Conservation (phyloP, 2,888 invertebrate species). For the Abscondita cerata region DNA sequence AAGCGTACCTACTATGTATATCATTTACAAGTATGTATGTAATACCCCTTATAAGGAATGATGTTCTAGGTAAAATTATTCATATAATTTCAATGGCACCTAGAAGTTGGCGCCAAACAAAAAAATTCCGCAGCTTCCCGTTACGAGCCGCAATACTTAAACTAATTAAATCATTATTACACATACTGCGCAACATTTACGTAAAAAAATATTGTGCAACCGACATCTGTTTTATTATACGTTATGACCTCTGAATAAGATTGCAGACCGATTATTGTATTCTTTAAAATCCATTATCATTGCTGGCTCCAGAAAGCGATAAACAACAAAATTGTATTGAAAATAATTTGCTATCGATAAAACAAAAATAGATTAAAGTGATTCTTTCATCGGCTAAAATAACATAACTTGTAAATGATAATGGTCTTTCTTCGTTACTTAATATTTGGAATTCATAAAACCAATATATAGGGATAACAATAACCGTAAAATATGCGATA, state of each 20-base stretch:
- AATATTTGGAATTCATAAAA: slow-evolving; percentile 15
- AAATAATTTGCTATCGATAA: slow-evolving; percentile 26
- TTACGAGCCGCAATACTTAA: neutral
- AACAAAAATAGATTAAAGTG: slow-evolving; percentile 27
- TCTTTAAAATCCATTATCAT: slow-evolving; percentile 23
- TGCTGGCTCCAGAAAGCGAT: slow-evolving; percentile 19
- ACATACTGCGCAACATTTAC: slow-evolving; percentile 14
- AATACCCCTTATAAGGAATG: neutral
- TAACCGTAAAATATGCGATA: neutral
- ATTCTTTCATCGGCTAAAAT: slow-evolving; percentile 29
- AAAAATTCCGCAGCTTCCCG: neutral
- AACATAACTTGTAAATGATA: slow-evolving; percentile 24
- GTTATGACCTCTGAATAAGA: slow-evolving; percentile 24
- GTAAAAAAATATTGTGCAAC: slow-evolving; percentile 21
- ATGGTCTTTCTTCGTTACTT: slow-evolving; percentile 15
- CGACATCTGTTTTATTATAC: slow-evolving; percentile 23
- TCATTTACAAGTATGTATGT: too few species aligned
- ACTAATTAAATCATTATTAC: slow-evolving; percentile 13
- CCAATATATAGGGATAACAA: neutral
- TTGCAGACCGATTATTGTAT: slow-evolving; percentile 20
- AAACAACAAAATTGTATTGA: slow-evolving; percentile 27
- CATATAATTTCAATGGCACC: slow-evolving; percentile 1
- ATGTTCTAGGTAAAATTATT: neutral
- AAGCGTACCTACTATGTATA: too few species aligned
- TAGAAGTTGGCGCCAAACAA: slow-evolving; percentile 6